Base-by-base conservation (phyloP, 1,140 invertebrate genomes). In the Lepidurus arcticus region DNA sequence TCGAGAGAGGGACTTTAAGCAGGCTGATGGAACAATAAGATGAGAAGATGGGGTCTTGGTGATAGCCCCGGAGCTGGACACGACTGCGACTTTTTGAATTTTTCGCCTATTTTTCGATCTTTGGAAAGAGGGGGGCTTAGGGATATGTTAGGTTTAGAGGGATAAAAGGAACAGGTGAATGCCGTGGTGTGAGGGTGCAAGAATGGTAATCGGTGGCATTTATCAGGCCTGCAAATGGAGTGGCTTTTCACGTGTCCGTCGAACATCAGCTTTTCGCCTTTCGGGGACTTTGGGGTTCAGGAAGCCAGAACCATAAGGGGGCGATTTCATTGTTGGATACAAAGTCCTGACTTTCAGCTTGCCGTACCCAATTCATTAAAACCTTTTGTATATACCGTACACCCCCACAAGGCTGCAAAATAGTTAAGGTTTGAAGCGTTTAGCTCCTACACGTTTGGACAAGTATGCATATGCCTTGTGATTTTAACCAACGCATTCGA, bases 141-240 rank as follows among this genome's bases (percentile, higher is more conserved):
- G 53, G 53, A 9, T 65, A 13, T 21, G 16, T 65, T 65, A 5
- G 21, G 53, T 65, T 65, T 65, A 11, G 53, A 1, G 34, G 53
- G 21, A 65, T 21, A 65, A 65, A 21, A 65, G 53, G 53, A 65
- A 65, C 53, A 65, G 53, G 53, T 65, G 53, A 65, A 16, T 16
- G 21, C 53, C 16, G 9, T 65, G 53, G 53, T 65, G 53, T 21
- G 13, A 16, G 53, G 53, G 53, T 65, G 53, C 13, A 65, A 65
- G 53, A 65, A 65, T 65, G 53, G 53, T n/a, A 65, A 65, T 65
- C 53, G 16, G 53, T 16, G 21, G 13, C 53, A 65, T 65, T 65
- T 65, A 65, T 65, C 53, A 65, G 4, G 53, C 21, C 53, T 21
- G 13, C 53, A 65, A 65, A 65, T 65, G 21, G 45, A 47, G 53